Evolutionary conservation across 1,140 invertebrate genomes (phyloP).

Genomic region (Bombus superbus): DNA sequence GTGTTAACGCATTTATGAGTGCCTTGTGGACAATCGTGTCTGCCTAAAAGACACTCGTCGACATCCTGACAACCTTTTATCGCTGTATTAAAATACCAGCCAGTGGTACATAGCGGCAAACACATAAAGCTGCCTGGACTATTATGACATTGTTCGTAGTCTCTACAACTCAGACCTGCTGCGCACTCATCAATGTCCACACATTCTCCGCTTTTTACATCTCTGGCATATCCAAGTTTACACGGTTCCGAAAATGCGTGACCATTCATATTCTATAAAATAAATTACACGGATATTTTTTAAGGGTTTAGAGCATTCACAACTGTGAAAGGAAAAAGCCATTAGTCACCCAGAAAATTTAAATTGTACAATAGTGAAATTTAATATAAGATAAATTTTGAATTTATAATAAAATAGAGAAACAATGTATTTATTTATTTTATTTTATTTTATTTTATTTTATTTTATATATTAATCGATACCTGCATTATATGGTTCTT

Average conservation of each 20-base stretch:
- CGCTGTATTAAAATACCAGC: slow-evolving; percentile 79
- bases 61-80: slow-evolving; percentile 92
- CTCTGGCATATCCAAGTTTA: slow-evolving; percentile 40
- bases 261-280: slow-evolving; percentile 26
- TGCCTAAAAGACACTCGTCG: slow-evolving; percentile 89
- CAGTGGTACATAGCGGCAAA: slow-evolving; percentile 85
- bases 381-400: too few species aligned
- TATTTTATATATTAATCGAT: background rate
- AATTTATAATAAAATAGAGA: background rate
- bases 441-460: background rate
- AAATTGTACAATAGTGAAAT: background rate
- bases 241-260: slow-evolving; percentile 43
- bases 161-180: slow-evolving; percentile 86
- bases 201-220: slow-evolving; percentile 81
- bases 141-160: slow-evolving; percentile 89
- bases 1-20: slow-evolving; percentile 72
- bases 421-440: background rate
- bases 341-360: background rate
- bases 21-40: slow-evolving; percentile 72
- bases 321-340: background rate
- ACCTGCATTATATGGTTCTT: background rate
- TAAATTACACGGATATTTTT: background rate
- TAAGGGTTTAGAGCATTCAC: background rate
- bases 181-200: slow-evolving; percentile 90
- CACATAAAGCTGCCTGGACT: slow-evolving; percentile 87